Evolutionary conservation across 2,113 vertebrate genomes (phyloP).

Genomic region (Chauna torquata): DNA sequence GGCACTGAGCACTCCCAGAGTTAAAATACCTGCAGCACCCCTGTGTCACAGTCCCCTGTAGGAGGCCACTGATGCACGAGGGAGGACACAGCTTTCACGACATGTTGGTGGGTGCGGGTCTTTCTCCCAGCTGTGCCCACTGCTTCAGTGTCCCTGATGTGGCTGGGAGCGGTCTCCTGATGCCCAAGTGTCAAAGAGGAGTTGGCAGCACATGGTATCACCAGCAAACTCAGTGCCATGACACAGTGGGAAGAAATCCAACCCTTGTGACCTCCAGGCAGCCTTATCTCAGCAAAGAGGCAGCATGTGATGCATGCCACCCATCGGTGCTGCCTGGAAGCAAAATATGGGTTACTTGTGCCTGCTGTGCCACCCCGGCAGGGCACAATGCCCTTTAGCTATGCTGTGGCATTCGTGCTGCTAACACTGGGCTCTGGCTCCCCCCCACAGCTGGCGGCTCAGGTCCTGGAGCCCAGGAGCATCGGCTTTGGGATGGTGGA

Average conservation of each 20-base stretch:
- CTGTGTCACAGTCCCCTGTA: accelerated
- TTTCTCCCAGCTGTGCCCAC: neutral
- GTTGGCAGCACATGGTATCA: neutral
- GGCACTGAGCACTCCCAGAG: neutral
- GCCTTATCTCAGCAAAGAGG: neutral
- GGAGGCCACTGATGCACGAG: neutral
- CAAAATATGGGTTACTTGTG: slow-evolving; percentile 28
- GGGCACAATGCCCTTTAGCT: neutral
- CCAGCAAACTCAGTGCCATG: neutral
- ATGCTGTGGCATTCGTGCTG: neutral
- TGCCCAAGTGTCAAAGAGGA: neutral
- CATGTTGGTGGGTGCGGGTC: neutral
- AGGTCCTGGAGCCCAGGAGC: slow-evolving; percentile 89
- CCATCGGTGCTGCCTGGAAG: neutral
- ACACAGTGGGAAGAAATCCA: slow-evolving; percentile 31
- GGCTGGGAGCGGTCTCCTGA: neutral
- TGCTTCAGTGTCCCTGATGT: neutral
- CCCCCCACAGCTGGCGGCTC: slow-evolving; percentile 85
- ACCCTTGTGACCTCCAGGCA: slow-evolving; percentile 12
- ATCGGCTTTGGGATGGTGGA: slow-evolving; percentile 94
- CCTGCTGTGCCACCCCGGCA: neutral
- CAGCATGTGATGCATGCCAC: neutral
- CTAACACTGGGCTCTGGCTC: neutral
- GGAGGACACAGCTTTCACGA: neutral
- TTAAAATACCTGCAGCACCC: neutral